Evolutionary conservation across 2,888 invertebrate species (phyloP).

Genomic region (Creontiades dilutus): DNA sequence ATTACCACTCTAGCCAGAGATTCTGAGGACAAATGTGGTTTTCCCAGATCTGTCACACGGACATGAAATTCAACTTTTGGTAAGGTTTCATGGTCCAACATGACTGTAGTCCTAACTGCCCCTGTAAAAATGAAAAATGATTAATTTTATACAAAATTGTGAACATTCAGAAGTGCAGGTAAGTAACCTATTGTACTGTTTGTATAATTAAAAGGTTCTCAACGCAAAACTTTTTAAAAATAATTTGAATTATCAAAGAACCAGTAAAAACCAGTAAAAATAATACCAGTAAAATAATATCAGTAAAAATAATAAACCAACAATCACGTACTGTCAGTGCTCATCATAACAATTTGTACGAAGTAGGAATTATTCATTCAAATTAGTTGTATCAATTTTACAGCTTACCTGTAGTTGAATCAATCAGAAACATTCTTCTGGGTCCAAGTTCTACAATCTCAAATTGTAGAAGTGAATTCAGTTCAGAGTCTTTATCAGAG

Average conservation of each 20-base stretch:
- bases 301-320: too few relatives aligned
- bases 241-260: too few relatives aligned
- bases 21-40: slow-evolving; percentile 88
- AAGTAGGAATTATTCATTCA: too few relatives aligned
- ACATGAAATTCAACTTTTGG: slow-evolving; percentile 89
- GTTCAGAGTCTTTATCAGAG: slow-evolving; percentile 90
- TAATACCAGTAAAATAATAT: too few relatives aligned
- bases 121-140: slow-evolving; percentile 79
- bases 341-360: too few relatives aligned
- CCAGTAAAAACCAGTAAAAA: too few relatives aligned
- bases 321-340: too few relatives aligned
- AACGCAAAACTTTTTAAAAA: too few relatives aligned
- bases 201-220: too few relatives aligned
- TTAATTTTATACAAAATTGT: too few relatives aligned
- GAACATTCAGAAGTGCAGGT: too few relatives aligned
- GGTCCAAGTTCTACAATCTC: slow-evolving; percentile 90
- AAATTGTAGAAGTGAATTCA: slow-evolving; percentile 91
- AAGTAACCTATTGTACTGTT: too few relatives aligned
- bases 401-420: slow-evolving; percentile 85
- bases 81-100: slow-evolving; percentile 89
- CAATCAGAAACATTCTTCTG: slow-evolving; percentile 89
- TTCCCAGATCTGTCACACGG: slow-evolving; percentile 90
- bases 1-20: slow-evolving; percentile 89
- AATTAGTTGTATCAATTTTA: background rate
- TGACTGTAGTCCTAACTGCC: slow-evolving; percentile 87